Conservation (phyloP, 2,113 vertebrate genomes). For the Butorides virescens region DNA sequence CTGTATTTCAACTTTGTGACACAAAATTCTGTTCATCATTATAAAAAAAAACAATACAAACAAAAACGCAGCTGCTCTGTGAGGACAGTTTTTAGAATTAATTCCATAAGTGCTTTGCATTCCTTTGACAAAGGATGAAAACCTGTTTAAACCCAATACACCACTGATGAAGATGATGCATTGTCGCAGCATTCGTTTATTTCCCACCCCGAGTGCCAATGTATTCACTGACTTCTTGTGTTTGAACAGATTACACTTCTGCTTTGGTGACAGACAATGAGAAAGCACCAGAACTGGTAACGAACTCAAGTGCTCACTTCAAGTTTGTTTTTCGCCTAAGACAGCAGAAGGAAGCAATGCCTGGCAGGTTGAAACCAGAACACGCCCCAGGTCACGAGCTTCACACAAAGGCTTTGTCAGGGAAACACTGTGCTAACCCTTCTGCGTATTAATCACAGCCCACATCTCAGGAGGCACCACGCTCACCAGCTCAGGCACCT, state of each 20-base stretch:
- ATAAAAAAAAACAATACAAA: neutral
- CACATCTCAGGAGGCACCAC: neutral
- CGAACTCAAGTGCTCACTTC: neutral
- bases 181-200: neutral
- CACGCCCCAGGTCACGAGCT: neutral
- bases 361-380: neutral
- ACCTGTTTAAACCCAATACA: neutral
- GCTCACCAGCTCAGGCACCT: neutral
- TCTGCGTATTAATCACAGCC: neutral
- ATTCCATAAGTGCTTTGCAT: neutral
- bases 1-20: fast-evolving
- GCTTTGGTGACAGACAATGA: neutral
- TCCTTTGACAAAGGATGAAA: neutral
- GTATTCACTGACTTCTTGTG: neutral
- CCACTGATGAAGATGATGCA: neutral
- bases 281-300: neutral
- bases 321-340: conserved; percentile 20
- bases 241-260: neutral
- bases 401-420: conserved; percentile 36
- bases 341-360: neutral
- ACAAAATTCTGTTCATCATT: neutral
- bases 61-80: neutral
- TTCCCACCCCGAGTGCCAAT: neutral
- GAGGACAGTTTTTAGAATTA: no score
- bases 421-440: neutral